These are phyloP conservation scores for Aricia agestis DNA, from an alignment of 1,140 invertebrate genomes.

Conservation along the genomic window DNA sequence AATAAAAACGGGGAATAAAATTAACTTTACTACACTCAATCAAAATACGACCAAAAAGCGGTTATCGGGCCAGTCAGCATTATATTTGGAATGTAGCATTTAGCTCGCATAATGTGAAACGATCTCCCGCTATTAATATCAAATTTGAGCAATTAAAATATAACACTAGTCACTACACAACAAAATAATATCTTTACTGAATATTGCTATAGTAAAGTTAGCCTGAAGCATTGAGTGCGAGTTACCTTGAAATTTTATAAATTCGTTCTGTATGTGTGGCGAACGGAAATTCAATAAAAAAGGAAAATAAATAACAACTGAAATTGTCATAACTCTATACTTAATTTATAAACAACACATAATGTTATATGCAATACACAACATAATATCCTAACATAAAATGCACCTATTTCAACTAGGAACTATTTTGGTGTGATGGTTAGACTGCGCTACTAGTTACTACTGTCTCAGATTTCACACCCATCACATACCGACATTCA, in stretches of 20 bases:
- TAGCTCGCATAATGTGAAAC: constrained; percentile 24
- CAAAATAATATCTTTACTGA: not conserved
- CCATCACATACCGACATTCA: not conserved
- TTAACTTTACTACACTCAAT: too few species aligned
- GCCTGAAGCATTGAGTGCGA: not conserved
- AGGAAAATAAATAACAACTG: constrained; percentile 23
- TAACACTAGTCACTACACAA: constrained; percentile 14
- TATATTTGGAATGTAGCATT: constrained; percentile 41
- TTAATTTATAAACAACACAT: constrained; percentile 24
- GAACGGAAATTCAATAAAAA: constrained; percentile 1
- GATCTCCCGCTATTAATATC: constrained; percentile 17
- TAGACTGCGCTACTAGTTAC: not conserved
- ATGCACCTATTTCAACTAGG: constrained; percentile 51
- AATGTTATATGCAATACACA: constrained; percentile 17
- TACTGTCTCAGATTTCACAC: not conserved
- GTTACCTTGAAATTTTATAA: not conserved
- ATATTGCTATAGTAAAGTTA: not conserved
- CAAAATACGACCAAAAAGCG: not conserved
- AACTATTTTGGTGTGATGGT: constrained; percentile 40
- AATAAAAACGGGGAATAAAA: too few species aligned
- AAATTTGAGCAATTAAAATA: constrained; percentile 30
- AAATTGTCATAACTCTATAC: constrained; percentile 30
- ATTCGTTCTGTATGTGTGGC: not conserved
- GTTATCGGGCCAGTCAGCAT: not conserved
- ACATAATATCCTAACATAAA: constrained; percentile 34